phyloP scores from a whole-genome alignment of 2,888 invertebrate genomes.

The Thereva unica region DNA sequence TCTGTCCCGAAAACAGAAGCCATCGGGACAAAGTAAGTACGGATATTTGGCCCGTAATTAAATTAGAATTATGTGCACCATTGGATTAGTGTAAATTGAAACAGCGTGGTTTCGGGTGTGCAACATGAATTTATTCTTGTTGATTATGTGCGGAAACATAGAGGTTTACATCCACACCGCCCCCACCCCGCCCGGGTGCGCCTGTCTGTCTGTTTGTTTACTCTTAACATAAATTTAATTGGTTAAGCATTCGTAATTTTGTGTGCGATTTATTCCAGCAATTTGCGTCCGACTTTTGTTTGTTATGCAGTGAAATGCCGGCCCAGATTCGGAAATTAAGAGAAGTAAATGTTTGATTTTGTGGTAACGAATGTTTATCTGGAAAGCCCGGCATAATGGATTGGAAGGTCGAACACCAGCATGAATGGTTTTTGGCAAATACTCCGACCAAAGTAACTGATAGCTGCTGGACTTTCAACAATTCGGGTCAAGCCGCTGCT shows the following conservation, averaged over 20 bases:
- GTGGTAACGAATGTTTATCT: not conserved
- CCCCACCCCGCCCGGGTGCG: not conserved
- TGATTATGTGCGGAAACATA: slow-evolving; percentile 31
- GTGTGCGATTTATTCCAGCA: slow-evolving; percentile 27
- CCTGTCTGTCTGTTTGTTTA: slow-evolving; percentile 18
- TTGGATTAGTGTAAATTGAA: slow-evolving; percentile 33
- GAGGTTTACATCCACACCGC: not conserved
- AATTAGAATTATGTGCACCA: slow-evolving; percentile 31
- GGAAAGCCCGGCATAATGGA: too few relatives aligned
- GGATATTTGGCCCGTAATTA: slow-evolving; percentile 33
- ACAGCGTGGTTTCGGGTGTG: slow-evolving; percentile 9
- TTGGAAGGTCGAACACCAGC: too few relatives aligned
- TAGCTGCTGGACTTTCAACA: too few relatives aligned
- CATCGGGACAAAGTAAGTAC: slow-evolving; percentile 28
- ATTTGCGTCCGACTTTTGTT: slow-evolving; percentile 30
- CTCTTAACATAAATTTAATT: slow-evolving; percentile 29
- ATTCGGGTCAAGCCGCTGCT: too few relatives aligned
- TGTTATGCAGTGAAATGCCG: slow-evolving; percentile 3
- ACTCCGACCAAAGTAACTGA: too few relatives aligned
- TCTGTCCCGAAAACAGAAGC: slow-evolving; percentile 3
- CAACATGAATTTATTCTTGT: slow-evolving; percentile 22
- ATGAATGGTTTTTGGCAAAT: too few relatives aligned
- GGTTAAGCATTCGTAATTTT: slow-evolving; percentile 30
- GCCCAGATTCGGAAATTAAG: slow-evolving; percentile 2
- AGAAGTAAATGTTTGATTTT: slow-evolving; percentile 8